Conservation (phyloP, 2,888 invertebrate genomes). For the Pogonocherus hispidulus region DNA sequence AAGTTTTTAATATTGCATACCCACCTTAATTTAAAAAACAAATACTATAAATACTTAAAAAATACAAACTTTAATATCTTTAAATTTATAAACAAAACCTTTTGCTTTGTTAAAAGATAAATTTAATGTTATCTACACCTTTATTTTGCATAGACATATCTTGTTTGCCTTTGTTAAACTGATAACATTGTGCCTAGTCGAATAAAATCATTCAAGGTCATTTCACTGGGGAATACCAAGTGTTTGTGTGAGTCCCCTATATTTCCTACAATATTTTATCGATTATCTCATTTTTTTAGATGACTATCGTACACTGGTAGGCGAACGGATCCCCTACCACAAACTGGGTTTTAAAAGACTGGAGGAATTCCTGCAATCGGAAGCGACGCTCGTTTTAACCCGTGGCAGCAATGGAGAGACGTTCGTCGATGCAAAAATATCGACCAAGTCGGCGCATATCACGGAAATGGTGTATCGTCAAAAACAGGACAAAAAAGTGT, state of each 20-base stretch:
- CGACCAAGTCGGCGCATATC: slow-evolving; percentile 75
- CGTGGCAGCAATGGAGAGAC: slow-evolving; percentile 71
- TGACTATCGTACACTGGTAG: slow-evolving; percentile 77
- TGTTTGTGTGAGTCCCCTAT: not conserved
- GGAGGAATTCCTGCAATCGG: slow-evolving; percentile 73
- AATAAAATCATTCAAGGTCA: not conserved
- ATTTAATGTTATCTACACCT: not conserved
- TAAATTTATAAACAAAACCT: not conserved
- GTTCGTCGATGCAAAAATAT: slow-evolving; percentile 73
- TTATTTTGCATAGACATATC: not conserved
- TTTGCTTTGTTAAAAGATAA: not conserved
- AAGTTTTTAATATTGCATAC: slow-evolving; percentile 43
- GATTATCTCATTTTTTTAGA: slow-evolving; percentile 65
- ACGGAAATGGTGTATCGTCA: slow-evolving; percentile 64
- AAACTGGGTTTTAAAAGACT: slow-evolving; percentile 74
- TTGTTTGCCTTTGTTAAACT: not conserved
- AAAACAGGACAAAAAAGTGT: slow-evolving; percentile 39
- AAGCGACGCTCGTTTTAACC: slow-evolving; percentile 73
- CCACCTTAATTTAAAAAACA: not conserved
- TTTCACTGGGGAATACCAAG: not conserved
- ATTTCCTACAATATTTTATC: too few relatives aligned
- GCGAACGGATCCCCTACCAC: slow-evolving; percentile 75
- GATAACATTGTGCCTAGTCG: not conserved
- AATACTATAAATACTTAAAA: not conserved
- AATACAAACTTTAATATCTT: not conserved